phyloP scores from a whole-genome alignment of 2,888 invertebrate genomes.

The Neoaliturus tenellus region DNA sequence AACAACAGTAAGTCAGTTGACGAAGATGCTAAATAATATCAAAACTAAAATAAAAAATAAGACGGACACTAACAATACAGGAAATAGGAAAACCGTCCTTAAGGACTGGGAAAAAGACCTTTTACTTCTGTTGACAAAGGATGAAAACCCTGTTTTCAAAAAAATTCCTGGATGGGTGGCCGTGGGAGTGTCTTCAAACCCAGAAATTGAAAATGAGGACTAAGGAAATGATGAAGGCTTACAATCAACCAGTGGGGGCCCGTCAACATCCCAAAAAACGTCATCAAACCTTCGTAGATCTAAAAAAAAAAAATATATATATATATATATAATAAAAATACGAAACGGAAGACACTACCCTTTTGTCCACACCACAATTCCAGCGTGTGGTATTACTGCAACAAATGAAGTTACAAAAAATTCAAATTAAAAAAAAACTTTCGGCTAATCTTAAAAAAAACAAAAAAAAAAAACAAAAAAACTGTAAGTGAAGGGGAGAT shows the following conservation, averaged over 20 bases:
- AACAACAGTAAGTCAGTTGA: not conserved
- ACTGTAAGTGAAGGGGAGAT: too few relatives aligned
- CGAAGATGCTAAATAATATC: not conserved
- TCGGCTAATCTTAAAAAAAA: not conserved
- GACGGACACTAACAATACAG: not conserved
- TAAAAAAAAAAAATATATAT: not conserved
- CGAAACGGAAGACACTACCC: not conserved
- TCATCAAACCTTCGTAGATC: not conserved
- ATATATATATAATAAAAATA: not conserved
- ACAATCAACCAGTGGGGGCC: not conserved
- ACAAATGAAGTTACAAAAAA: conserved; percentile 28
- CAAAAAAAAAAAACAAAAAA: not conserved
- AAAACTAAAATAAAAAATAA: not conserved
- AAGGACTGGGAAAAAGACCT: not conserved
- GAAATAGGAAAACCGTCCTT: not conserved
- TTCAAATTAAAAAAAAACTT: not conserved
- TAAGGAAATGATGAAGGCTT: not conserved
- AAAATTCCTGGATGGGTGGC: conserved; percentile 6
- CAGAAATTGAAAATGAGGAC: not conserved
- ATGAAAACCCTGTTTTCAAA: not conserved
- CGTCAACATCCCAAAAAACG: not conserved
- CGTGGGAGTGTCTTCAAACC: not conserved
- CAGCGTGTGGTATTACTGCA: conserved; percentile 4
- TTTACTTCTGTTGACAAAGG: not conserved
- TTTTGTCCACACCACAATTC: not conserved